Conservation (phyloP, 2,113 vertebrate genomes). For the Ptilonorhynchus violaceus region DNA sequence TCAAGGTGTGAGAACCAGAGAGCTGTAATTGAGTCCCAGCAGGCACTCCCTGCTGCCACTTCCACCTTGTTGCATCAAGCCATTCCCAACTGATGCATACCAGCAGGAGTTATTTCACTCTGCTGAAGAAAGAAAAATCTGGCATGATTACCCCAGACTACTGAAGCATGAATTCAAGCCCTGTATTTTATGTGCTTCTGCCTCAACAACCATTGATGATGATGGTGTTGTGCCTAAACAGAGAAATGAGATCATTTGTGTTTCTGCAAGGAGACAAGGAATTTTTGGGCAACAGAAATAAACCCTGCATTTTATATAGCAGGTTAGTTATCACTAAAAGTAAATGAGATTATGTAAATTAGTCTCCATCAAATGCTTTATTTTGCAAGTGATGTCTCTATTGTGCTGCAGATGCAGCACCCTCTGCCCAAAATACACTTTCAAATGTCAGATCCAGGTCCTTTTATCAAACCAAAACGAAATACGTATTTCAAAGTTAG, state of each 20-base stretch:
- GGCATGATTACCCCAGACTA: neutral
- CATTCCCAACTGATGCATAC: neutral
- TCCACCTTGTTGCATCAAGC: neutral
- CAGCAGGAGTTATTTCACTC: neutral
- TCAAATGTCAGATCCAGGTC: neutral
- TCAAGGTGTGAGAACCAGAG: neutral
- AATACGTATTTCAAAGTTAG: neutral
- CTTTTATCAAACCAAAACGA: neutral
- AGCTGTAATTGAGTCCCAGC: neutral
- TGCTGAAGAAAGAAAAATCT: neutral
- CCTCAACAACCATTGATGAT: neutral
- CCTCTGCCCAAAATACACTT: neutral
- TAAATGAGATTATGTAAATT: neutral
- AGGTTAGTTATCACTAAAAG: neutral
- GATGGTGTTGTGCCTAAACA: neutral
- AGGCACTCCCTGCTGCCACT: neutral
- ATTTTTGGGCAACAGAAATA: neutral
- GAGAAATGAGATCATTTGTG: neutral
- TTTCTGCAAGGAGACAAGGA: neutral
- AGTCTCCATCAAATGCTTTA: neutral
- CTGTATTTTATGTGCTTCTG: conserved; percentile 5
- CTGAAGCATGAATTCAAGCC: neutral
- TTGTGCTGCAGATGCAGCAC: neutral
- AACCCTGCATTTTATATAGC: neutral
- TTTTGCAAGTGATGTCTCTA: neutral